phyloP scores from a whole-genome alignment of 2,888 invertebrate species.

The Strigamia crassipes region DNA sequence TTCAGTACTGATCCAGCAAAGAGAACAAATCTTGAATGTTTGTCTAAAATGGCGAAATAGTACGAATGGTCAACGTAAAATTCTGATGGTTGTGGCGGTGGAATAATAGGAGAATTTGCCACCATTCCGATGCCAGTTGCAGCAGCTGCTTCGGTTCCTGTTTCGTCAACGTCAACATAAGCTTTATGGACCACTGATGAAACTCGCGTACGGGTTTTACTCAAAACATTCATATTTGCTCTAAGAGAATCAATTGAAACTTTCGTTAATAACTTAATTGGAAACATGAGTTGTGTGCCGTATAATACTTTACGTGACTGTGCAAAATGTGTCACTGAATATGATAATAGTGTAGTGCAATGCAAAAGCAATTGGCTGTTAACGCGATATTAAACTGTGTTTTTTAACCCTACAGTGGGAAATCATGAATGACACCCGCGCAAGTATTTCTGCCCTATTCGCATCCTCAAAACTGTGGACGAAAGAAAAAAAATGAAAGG shows the following conservation, averaged over 20 bases:
- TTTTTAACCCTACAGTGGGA: too few species aligned
- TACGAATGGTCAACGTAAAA: background rate
- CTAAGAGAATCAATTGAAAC: background rate
- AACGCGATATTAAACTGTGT: too few species aligned
- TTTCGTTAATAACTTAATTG: background rate
- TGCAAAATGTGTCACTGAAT: too few species aligned
- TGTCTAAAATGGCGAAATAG: background rate
- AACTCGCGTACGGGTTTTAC: background rate
- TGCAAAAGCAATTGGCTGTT: too few species aligned
- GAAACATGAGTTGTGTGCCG: background rate
- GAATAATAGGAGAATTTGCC: too few species aligned
- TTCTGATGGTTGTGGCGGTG: background rate
- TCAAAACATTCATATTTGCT: background rate
- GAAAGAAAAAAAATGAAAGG: too few species aligned
- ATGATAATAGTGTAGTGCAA: too few species aligned
- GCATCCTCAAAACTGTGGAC: too few species aligned
- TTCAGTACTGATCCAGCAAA: background rate
- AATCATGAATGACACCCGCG: too few species aligned
- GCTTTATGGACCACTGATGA: conserved; percentile 14
- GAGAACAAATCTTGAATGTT: background rate
- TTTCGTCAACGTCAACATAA: conserved; percentile 13
- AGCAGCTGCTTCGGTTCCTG: conserved; percentile 24
- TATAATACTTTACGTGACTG: background rate
- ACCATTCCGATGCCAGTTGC: conserved; percentile 6
- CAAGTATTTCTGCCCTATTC: too few species aligned